A percentile compares a stretch with the other conserved stretches of the same genome.
These are phyloP conservation scores for Cyclophora albipunctata DNA, from an alignment of 2,888 invertebrate species.

Conservation along the genomic window DNA sequence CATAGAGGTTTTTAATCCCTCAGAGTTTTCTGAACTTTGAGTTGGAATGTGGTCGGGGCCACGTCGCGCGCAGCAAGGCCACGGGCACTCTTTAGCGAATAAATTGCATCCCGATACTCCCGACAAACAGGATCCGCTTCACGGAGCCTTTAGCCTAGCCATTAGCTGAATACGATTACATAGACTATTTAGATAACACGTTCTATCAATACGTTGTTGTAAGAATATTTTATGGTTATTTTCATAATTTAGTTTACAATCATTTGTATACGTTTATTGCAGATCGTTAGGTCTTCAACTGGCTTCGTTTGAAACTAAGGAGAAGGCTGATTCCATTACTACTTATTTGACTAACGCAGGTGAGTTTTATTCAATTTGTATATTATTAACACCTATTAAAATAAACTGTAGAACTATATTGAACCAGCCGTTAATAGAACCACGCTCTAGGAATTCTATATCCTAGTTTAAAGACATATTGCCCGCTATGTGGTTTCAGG, in stretches of 20 bases:
- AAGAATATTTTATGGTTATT: conserved; percentile 19
- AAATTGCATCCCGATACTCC: conserved; percentile 56
- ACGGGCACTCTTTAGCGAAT: conserved; percentile 60
- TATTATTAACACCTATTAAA: background rate
- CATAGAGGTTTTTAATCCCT: conserved; percentile 45
- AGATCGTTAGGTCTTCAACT: conserved; percentile 88
- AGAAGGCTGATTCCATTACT: conserved; percentile 89
- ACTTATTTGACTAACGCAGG: conserved; percentile 89
- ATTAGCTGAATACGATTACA: conserved; percentile 58
- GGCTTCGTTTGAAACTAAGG: conserved; percentile 89
- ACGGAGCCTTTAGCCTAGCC: conserved; percentile 37
- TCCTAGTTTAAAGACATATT: background rate
- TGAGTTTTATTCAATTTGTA: conserved; percentile 25
- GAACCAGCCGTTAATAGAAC: background rate
- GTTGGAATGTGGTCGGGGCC: conserved; percentile 58
- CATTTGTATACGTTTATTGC: conserved; percentile 22
- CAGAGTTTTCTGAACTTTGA: conserved; percentile 53
- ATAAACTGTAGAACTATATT: background rate
- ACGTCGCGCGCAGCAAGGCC: conserved; percentile 38
- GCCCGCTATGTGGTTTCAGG: conserved; percentile 43
- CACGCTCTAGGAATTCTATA: background rate
- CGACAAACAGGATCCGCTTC: conserved; percentile 43
- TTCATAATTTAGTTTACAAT: conserved; percentile 12
- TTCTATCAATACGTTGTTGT: background rate
- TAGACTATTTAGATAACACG: conserved; percentile 45